Percentiles rank a stretch among this genome's conserved stretches.
phyloP scores from a whole-genome alignment of 2,797 vertebrate genomes.

The Alosa sapidissima region DNA sequence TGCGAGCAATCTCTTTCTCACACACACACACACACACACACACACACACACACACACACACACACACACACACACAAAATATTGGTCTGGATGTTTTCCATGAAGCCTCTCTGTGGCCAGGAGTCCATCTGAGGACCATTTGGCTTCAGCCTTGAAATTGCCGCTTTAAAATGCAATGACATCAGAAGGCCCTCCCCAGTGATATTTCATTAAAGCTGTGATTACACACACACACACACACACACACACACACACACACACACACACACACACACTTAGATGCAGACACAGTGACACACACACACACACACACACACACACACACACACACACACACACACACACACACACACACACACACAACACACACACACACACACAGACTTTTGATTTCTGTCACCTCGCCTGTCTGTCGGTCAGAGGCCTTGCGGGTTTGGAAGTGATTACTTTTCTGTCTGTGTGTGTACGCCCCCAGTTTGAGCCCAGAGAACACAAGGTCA shows the following conservation, averaged over 20 bases:
- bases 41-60: not conserved
- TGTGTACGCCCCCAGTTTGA: not conserved
- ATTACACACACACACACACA: not conserved
- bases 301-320: not conserved
- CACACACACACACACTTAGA: not conserved
- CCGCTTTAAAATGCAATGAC: too few species aligned
- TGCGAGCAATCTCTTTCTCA: too few species aligned
- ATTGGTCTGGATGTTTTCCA: too few species aligned
- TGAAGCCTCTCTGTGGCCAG: too few species aligned
- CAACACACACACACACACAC: not conserved
- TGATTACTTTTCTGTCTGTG: not conserved
- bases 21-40: not conserved
- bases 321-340: not conserved
- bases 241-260: not conserved
- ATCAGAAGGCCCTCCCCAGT: too few species aligned
- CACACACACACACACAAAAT: not conserved
- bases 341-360: not conserved
- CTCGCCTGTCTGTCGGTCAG: not conserved
- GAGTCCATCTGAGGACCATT: too few species aligned
- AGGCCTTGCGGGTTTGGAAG: not conserved
- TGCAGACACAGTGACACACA: not conserved
- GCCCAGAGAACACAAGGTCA: slow-evolving; percentile 4
- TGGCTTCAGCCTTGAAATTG: too few species aligned
- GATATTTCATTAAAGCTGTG: too few species aligned
- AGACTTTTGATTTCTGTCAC: not conserved